Percentiles rank a stretch among this genome's conserved stretches.
phyloP scores from a whole-genome alignment of 2,888 invertebrate genomes.

The Ferrisia virgata region DNA sequence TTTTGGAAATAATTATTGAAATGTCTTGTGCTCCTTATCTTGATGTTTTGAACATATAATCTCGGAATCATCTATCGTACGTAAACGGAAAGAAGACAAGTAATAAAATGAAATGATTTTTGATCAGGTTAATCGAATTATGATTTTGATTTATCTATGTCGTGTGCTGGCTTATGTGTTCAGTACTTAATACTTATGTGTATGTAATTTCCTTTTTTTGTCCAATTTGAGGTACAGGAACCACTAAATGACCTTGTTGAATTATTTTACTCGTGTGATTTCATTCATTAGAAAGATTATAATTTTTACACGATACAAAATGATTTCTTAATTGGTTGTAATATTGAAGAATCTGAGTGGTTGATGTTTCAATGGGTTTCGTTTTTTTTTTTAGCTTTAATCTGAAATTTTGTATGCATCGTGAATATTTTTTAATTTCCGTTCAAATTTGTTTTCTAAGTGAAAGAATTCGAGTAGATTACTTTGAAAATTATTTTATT shows the following conservation, averaged over 20 bases:
- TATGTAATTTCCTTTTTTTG: neutral
- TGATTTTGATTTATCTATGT: neutral
- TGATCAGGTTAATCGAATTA: neutral
- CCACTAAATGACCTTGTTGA: neutral
- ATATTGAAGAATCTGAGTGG: neutral
- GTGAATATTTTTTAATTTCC: too few species aligned
- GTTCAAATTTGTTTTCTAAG: too few species aligned
- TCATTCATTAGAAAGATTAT: neutral
- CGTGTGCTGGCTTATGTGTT: neutral
- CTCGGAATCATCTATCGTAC: neutral
- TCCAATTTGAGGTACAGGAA: neutral
- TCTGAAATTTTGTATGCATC: too few species aligned
- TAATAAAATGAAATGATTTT: neutral
- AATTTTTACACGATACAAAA: neutral
- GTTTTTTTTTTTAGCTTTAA: too few species aligned
- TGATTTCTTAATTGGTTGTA: too few species aligned
- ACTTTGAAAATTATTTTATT: too few species aligned
- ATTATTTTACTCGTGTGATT: neutral
- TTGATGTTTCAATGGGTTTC: too few species aligned
- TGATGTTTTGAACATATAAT: neutral
- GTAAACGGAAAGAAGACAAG: neutral
- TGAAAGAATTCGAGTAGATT: too few species aligned
- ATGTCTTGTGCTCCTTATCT: neutral
- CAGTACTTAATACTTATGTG: too few species aligned
- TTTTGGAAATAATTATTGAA: too few species aligned